A percentile compares a stretch with the other conserved stretches of the same genome.
Evolutionary conservation across 2,888 invertebrate species (phyloP).

Genomic region (Rotaria macrura): DNA sequence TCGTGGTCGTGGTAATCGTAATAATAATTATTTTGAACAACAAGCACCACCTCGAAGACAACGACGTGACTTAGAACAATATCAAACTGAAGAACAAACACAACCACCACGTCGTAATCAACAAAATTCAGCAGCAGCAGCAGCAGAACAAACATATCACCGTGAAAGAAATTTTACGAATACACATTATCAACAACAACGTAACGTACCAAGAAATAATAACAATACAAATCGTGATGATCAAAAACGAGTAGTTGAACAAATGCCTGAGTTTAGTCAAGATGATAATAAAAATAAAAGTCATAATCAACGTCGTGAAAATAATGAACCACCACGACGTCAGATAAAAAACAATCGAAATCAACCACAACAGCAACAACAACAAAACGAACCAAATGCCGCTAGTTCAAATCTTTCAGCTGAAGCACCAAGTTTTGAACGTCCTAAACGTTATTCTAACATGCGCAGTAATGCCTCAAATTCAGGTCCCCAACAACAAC

Average conservation of each 20-base stretch:
- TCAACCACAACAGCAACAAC: background rate
- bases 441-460: background rate
- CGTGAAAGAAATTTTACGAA: slow-evolving; percentile 10
- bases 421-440: background rate
- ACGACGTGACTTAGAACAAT: background rate
- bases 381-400: background rate
- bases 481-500: background rate
- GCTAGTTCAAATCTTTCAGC: background rate
- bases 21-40: background rate
- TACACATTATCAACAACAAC: background rate
- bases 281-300: background rate
- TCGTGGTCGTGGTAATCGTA: too few species aligned
- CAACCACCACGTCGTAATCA: background rate
- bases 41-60: background rate
- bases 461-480: background rate
- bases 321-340: background rate
- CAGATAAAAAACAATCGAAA: background rate
- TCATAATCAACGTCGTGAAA: background rate
- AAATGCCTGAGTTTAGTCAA: background rate
- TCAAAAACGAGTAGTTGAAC: background rate
- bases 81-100: background rate
- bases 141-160: background rate
- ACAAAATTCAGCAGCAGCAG: background rate
- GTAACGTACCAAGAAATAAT: background rate
- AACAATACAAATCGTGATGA: background rate